phyloP scores from a whole-genome alignment of 2,113 vertebrate species.

The Dissostichus mawsoni region DNA sequence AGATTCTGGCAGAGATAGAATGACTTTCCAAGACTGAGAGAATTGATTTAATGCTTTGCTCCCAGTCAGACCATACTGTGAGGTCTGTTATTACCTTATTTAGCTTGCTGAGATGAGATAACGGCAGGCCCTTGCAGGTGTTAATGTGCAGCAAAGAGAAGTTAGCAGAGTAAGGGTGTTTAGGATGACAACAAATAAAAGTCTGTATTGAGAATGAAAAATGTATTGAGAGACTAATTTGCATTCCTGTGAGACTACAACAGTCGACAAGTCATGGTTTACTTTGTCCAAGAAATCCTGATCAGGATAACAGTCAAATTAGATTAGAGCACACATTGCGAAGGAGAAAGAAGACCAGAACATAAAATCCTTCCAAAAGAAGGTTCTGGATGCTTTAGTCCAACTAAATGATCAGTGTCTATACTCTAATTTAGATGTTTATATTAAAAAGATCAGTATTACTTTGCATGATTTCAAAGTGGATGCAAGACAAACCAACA shows the following conservation, averaged over 20 bases:
- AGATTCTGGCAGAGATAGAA: slow-evolving; percentile 8
- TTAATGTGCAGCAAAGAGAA: neutral
- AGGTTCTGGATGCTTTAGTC: neutral
- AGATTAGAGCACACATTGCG: neutral
- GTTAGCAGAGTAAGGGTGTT: neutral
- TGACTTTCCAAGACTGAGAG: slow-evolving; percentile 6
- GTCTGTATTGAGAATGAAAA: too few relatives aligned
- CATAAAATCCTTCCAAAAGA: neutral
- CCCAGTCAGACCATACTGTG: neutral
- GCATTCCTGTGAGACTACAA: too few relatives aligned
- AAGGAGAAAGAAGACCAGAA: neutral
- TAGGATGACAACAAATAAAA: too few relatives aligned
- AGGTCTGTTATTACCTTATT: neutral
- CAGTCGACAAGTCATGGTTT: neutral
- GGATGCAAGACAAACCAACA: too few relatives aligned
- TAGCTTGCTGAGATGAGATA: too few relatives aligned
- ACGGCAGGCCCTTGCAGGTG: neutral
- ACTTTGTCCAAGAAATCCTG: neutral
- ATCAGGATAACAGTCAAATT: too few relatives aligned
- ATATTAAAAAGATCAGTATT: too few relatives aligned
- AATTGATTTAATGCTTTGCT: neutral
- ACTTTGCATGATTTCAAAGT: too few relatives aligned
- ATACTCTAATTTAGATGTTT: too few relatives aligned
- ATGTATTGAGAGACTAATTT: neutral
- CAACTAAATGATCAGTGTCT: too few relatives aligned